Percentiles rank a stretch among this genome's conserved stretches.
Evolutionary conservation across 2,888 invertebrate species (phyloP).

Genomic region (Drosophila setosimentum): DNA sequence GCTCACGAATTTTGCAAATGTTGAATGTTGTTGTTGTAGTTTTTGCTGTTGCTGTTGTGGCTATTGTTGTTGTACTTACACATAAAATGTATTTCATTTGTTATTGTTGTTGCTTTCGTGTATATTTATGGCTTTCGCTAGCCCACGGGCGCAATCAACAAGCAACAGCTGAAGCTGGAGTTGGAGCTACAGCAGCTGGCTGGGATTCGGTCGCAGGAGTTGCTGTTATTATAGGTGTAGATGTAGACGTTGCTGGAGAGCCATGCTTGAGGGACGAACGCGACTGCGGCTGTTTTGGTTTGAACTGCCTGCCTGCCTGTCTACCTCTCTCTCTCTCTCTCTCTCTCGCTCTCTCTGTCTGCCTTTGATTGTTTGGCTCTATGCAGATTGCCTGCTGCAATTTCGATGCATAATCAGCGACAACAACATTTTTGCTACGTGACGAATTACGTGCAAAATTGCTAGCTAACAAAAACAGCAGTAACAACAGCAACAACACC

Average conservation of each 20-base stretch:
- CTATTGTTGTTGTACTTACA: slow-evolving; percentile 26
- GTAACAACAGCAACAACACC: neutral
- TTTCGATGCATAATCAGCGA: slow-evolving; percentile 76
- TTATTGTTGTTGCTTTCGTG: slow-evolving; percentile 34
- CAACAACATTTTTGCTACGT: slow-evolving; percentile 66
- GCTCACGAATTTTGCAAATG: slow-evolving; percentile 54
- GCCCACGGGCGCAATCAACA: slow-evolving; percentile 56
- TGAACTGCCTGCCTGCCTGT: slow-evolving; percentile 3
- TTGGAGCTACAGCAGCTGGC: slow-evolving; percentile 18
- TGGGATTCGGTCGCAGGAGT: slow-evolving; percentile 25
- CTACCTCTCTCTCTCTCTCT: neutral
- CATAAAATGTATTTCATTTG: slow-evolving; percentile 31
- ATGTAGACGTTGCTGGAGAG: slow-evolving; percentile 14
- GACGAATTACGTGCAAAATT: slow-evolving; percentile 80
- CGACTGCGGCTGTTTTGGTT: slow-evolving; percentile 27
- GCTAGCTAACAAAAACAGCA: slow-evolving; percentile 42
- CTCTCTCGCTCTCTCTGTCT: neutral
- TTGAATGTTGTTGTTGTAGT: slow-evolving; percentile 36
- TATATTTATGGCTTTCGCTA: slow-evolving; percentile 62
- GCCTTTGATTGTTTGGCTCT: slow-evolving; percentile 35
- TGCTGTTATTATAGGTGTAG: slow-evolving; percentile 8
- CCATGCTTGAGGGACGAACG: slow-evolving; percentile 57
- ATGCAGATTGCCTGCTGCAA: slow-evolving; percentile 75
- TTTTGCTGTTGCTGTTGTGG: slow-evolving; percentile 36
- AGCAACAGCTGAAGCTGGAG: slow-evolving; percentile 20